Evolutionary conservation across 2,797 vertebrate genomes (phyloP), one percentile per base, ranked within the genome.

Genomic region (Onychomys arenicola): DNA sequence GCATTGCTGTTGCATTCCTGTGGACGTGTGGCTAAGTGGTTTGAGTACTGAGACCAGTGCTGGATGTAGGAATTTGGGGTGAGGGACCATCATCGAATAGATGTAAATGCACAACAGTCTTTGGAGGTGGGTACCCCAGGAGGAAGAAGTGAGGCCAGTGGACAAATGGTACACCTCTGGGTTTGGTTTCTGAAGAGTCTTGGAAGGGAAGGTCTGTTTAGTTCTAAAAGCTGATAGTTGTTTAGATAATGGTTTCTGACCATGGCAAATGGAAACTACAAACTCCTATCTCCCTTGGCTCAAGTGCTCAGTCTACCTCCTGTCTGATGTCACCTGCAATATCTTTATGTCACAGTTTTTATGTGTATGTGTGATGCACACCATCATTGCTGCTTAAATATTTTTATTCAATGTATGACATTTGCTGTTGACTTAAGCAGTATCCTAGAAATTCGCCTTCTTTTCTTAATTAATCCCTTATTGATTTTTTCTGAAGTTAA

Each of bases 191-290:
- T 69, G 40, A 67, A 59, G 29, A 81, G 23, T 7, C 32, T 52
- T n/a, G 37, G 17, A 37, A 73, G 17, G 19, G 9, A 32, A 77
- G 14, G 5, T n/a, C 75, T 61, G 29, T 57, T 69, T 52, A 13
- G 16, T 49, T 34, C 83, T 69, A 69, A 43, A 55, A 82, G 46
- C 17, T 46, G 6, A 32, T 69, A 43, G 25, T 17, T 49, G 19
- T 29, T 61, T 43, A 71, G 21, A 40, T 11, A 37, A 0, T 55
- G 5, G 55, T 43, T 71, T 93, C 29, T 78, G 59, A 46, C 49
- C 1, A 1, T 13, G n/a, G 17, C 5, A 1, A 14, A 43, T 16
- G 13, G 69, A 61, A 67, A 63, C 0, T 6, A 13, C 21, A 55
- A n/a, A 52, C 6, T 61, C 55, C 1, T 3, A 10, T 52, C 34